These are phyloP conservation scores for Perognathus longimembris DNA, from an alignment of 2,113 vertebrate species.

Conservation along the genomic window DNA sequence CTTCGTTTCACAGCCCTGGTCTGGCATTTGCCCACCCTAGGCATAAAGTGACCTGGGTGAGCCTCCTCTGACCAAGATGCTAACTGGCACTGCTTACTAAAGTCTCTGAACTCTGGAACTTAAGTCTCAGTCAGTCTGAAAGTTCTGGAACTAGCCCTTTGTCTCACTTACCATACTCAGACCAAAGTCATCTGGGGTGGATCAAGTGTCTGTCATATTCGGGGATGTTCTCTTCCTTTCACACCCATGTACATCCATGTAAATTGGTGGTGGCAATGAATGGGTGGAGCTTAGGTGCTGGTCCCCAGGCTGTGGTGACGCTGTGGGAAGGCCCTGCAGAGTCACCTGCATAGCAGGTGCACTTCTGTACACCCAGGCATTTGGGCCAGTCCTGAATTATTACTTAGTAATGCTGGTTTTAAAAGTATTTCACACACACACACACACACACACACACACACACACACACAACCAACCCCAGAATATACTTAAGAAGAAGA, in stretches of 20 bases:
- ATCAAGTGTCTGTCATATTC: not conserved
- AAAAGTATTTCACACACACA: not conserved
- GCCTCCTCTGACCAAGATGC: not conserved
- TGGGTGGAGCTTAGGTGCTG: not conserved
- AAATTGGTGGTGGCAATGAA: not conserved
- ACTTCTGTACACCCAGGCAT: not conserved
- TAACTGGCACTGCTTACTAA: not conserved
- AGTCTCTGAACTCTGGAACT: not conserved
- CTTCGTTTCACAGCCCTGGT: not conserved
- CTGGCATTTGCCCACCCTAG: rapidly evolving
- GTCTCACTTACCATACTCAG: not conserved
- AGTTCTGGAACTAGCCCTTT: not conserved
- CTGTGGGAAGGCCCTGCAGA: too few relatives aligned
- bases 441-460: too few relatives aligned
- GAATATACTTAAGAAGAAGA: slow-evolving; percentile 5
- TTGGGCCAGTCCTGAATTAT: not conserved
- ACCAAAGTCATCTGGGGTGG: too few relatives aligned
- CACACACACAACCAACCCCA: too few relatives aligned
- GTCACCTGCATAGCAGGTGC: not conserved
- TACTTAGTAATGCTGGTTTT: slow-evolving; percentile 15
- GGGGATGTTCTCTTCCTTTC: not conserved
- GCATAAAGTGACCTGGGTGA: not conserved
- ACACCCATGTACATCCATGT: not conserved
- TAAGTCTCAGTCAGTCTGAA: not conserved
- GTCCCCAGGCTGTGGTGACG: not conserved